Percentiles rank a stretch among this genome's conserved stretches.
Conservation (phyloP, 2,113 vertebrate species). For the Leptobrachium ailaonicum region DNA sequence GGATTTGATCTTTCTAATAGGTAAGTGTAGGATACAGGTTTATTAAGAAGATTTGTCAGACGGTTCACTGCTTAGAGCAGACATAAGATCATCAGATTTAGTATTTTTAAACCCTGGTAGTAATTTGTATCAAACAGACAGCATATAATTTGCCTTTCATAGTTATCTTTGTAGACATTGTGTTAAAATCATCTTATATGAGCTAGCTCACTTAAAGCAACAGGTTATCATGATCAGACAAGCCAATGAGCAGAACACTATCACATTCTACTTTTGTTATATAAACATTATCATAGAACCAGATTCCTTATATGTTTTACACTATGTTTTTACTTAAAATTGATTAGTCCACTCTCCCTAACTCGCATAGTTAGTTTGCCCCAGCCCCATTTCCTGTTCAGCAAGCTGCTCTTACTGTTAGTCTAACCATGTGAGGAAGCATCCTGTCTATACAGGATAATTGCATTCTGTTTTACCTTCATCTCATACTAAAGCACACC, state of each 20-base stretch:
- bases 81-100: background rate
- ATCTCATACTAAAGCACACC: no score
- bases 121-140: conserved; percentile 4
- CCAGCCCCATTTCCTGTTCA: no score
- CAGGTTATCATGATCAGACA: conserved; percentile 5
- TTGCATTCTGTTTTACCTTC: no score
- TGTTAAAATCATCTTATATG: conserved; percentile 10
- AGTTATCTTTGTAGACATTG: conserved; percentile 24
- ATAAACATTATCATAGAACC: no score
- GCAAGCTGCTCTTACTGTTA: no score
- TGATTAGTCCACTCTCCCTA: no score
- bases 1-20: background rate
- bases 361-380: no score
- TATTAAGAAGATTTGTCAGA: conserved; percentile 15
- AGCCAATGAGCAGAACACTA: conserved; percentile 2
- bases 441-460: no score
- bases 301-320: no score
- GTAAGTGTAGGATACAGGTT: background rate
- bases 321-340: no score
- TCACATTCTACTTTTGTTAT: background rate
- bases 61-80: background rate
- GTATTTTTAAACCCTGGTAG: background rate
- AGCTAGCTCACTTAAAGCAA: conserved; percentile 25
- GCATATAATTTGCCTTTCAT: conserved; percentile 26
- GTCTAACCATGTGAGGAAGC: no score